Conservation (phyloP, 2,797 vertebrate species). For the Ibycter americanus region DNA sequence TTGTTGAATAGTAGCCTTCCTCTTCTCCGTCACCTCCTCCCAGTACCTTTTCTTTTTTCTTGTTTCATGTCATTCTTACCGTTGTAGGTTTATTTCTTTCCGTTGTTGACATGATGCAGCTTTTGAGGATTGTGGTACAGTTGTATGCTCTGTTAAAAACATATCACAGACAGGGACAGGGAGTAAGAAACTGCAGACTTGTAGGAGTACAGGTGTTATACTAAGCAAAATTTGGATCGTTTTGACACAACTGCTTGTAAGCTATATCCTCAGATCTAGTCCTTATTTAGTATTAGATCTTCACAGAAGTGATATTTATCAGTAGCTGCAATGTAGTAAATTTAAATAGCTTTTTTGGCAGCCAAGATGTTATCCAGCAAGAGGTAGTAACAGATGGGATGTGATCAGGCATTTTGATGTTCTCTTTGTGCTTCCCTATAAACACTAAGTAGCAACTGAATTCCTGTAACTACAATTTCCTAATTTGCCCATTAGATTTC, state of each 20-base stretch:
- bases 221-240: constrained; percentile 11
- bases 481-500: constrained; percentile 53
- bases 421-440: constrained; percentile 56
- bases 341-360: constrained; percentile 67
- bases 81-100: neutral
- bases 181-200: neutral
- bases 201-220: neutral
- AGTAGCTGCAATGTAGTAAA: constrained; percentile 60
- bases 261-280: constrained; percentile 50
- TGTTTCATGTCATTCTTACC: neutral
- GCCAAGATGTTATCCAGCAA: constrained; percentile 49
- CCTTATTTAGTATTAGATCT: constrained; percentile 61
- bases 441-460: constrained; percentile 46
- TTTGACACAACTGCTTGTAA: constrained; percentile 44
- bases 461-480: constrained; percentile 23
- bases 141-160: neutral
- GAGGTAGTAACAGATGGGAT: constrained; percentile 57
- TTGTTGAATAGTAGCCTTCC: neutral
- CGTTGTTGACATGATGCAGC: neutral
- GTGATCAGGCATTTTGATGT: constrained; percentile 61
- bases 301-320: constrained; percentile 56
- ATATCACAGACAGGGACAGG: neutral
- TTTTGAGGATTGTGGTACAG: neutral
- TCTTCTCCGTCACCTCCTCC: neutral
- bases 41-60: neutral